These are phyloP conservation scores for Pseudococcus longispinus DNA, from an alignment of 2,888 invertebrate genomes.

Conservation along the genomic window DNA sequence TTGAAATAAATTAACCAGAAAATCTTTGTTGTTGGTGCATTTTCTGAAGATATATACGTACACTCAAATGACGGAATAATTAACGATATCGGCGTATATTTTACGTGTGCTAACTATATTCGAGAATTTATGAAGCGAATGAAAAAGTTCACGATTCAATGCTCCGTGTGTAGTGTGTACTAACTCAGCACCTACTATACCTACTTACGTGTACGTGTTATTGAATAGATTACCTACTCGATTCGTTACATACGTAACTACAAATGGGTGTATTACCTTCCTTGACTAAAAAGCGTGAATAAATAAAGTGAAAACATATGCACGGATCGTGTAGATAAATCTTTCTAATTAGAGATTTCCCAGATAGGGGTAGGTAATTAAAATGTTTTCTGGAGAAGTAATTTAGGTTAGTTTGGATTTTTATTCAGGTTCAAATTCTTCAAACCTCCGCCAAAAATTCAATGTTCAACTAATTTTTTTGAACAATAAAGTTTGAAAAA, in stretches of 20 bases:
- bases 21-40: slow-evolving; percentile 23
- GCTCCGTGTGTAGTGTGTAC: background rate
- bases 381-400: too few species aligned
- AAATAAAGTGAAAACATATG: too few species aligned
- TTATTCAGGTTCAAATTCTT: too few species aligned
- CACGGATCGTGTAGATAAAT: too few species aligned
- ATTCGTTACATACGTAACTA: background rate
- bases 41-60: background rate
- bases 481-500: too few species aligned
- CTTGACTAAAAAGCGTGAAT: too few species aligned
- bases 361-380: too few species aligned
- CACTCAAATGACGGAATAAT: slow-evolving; percentile 10
- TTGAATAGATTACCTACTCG: background rate
- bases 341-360: too few species aligned
- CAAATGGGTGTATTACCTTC: background rate
- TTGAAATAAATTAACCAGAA: slow-evolving; percentile 40
- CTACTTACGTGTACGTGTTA: background rate
- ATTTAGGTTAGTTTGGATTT: too few species aligned
- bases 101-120: background rate
- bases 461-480: too few species aligned
- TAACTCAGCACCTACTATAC: background rate
- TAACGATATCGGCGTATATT: slow-evolving; percentile 19
- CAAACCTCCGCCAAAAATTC: too few species aligned
- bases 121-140: slow-evolving; percentile 15
- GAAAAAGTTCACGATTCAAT: slow-evolving; percentile 15